Percentiles rank a stretch among this genome's conserved stretches.
These are phyloP conservation scores for Porites lutea DNA, from an alignment of 64 coral and sea anemone species.

Conservation along the genomic window DNA sequence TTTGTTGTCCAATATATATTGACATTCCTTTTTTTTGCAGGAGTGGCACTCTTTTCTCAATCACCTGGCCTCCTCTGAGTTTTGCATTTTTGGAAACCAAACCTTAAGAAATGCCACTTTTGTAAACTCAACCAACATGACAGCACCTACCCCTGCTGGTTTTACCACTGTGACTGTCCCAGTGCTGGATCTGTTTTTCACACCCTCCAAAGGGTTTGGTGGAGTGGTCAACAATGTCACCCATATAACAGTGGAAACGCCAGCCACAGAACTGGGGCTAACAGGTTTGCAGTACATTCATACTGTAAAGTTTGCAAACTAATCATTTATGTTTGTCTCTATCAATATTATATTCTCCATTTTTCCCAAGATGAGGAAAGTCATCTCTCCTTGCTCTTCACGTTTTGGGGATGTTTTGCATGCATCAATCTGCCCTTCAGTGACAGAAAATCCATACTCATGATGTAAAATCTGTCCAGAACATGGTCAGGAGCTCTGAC, in stretches of 20 bases:
- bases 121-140: background rate
- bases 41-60: constrained; percentile 41
- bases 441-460: too few species aligned
- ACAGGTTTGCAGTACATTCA: background rate
- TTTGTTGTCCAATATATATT: background rate
- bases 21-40: constrained; percentile 2
- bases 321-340: too few species aligned
- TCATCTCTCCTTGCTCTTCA: too few species aligned
- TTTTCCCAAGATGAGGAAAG: too few species aligned
- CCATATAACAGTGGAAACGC: constrained; percentile 38
- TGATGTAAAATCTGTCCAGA: too few species aligned
- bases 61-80: constrained; percentile 34
- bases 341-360: too few species aligned
- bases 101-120: constrained; percentile 20
- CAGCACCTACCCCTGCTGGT: background rate
- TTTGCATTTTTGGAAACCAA: constrained; percentile 69
- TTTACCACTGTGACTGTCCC: constrained; percentile 41
- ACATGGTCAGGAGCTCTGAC: too few species aligned
- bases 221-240: constrained; percentile 45
- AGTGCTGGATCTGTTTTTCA: constrained; percentile 9
- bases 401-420: too few species aligned
- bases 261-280: constrained; percentile 42
- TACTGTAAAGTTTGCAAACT: too few species aligned
- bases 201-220: background rate
- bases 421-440: too few species aligned